Evolutionary conservation across 2,797 vertebrate species (phyloP), one percentile per base, ranked within the genome.

Genomic region (Potorous gilbertii): DNA sequence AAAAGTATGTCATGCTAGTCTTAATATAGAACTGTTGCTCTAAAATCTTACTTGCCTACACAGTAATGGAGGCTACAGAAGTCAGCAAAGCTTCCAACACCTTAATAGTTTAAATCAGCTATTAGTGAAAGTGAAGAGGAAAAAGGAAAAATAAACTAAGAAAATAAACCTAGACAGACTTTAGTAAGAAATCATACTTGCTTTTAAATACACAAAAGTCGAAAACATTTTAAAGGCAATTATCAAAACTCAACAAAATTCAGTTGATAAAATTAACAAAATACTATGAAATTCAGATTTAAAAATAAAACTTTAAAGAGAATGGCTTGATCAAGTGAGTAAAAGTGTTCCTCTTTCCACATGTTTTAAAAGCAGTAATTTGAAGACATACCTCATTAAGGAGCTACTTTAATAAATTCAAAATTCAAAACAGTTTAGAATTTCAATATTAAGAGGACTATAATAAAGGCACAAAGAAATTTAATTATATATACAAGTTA

Each of bases 21-120:
- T 98, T 98, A 98, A 98, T 96, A 98, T 50, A 98, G 97, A 98
- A 98, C 98, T 98, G 92, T 98, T 98, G 98, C 98, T 98, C 98
- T 98, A 98, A 98, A 98, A 97, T 99, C 99, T 99, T 99, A 99
- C 99, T 99, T 99, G 98, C 98, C 98, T 98, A 99, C 98, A 97
- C 98, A 99, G 98, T 98, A 98, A 98, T 98, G 98, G 98, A 98
- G 98, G 97, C 98, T 99, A 99, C 96, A 99, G 98, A 98, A 98
- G 98, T 99, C 98, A 99, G 98, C 99, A 99, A 98, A 98, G 98
- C 98, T 99, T 99, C 98, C 99, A 98, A 99, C 97, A 99, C 98
- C 96, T 99, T 99, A 99, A 99, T 98, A 99, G 99, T 99, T 99
- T 99, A 99, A 98, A 99, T 98, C 99, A 99, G 99, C 99, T 99